Percentiles rank a stretch among this genome's conserved stretches.
phyloP scores from a whole-genome alignment of 2,113 vertebrate genomes.

The Pteronura brasiliensis region DNA sequence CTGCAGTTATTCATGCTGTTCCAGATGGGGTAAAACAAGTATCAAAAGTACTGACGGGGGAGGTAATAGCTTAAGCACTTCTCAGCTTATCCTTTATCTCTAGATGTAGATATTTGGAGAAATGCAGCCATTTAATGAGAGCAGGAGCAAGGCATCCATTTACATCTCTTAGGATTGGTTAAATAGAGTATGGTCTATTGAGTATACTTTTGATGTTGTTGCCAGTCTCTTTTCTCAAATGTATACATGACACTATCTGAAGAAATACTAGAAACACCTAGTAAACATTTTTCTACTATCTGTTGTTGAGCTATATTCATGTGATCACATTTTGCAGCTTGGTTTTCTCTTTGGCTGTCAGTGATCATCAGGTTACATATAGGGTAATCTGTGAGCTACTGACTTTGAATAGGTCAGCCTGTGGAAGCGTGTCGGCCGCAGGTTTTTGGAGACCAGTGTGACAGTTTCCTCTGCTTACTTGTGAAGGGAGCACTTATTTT shows the following conservation, averaged over 20 bases:
- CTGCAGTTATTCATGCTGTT: constrained; percentile 68
- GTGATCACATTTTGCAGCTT: constrained; percentile 61
- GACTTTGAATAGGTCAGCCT: constrained; percentile 64
- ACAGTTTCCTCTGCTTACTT: neutral
- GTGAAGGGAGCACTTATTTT: constrained; percentile 32
- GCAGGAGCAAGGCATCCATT: constrained; percentile 67
- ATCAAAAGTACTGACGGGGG: constrained; percentile 65
- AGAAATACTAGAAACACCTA: constrained; percentile 78
- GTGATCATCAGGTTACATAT: constrained; percentile 67
- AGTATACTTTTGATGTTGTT: constrained; percentile 77
- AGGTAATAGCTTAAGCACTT: constrained; percentile 66
- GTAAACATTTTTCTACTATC: constrained; percentile 73
- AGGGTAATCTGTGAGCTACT: constrained; percentile 61
- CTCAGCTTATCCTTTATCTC: constrained; percentile 76
- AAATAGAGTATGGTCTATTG: constrained; percentile 65
- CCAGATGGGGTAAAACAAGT: constrained; percentile 64
- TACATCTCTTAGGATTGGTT: constrained; percentile 73
- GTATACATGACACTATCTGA: constrained; percentile 74
- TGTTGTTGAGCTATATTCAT: constrained; percentile 69
- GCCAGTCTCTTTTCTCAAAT: constrained; percentile 74
- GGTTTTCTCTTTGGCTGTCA: constrained; percentile 66
- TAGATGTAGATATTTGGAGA: constrained; percentile 68
- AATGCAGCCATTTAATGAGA: constrained; percentile 63
- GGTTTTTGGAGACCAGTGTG: constrained; percentile 26
- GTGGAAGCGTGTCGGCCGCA: constrained; percentile 32